Evolutionary conservation across 2,113 vertebrate species (phyloP).

Genomic region (Myrmecophaga tridactyla): DNA sequence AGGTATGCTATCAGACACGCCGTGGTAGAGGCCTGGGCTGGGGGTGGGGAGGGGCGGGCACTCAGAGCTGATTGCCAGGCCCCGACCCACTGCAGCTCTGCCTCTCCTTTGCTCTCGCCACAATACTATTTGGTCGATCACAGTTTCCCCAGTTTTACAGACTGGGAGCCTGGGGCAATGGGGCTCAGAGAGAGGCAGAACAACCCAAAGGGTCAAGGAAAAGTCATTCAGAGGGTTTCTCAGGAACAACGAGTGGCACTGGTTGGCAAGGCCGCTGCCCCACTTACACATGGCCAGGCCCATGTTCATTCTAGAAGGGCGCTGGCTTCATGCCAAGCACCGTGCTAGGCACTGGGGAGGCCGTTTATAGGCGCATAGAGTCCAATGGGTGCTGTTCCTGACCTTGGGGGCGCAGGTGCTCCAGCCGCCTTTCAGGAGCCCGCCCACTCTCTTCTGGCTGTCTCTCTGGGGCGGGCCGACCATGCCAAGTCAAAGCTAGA

Average conservation of each 20-base stretch:
- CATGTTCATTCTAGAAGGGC: neutral
- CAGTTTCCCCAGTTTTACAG: neutral
- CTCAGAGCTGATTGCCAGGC: neutral
- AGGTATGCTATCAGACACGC: too few species aligned
- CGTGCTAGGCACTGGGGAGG: neutral
- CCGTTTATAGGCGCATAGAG: neutral
- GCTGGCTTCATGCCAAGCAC: neutral
- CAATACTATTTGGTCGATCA: neutral
- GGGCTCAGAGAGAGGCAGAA: neutral
- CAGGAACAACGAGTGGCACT: neutral
- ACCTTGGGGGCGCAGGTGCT: neutral
- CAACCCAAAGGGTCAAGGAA: neutral
- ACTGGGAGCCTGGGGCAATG: neutral
- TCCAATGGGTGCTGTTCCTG: neutral
- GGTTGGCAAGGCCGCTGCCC: neutral
- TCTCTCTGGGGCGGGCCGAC: neutral
- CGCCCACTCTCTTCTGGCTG: neutral
- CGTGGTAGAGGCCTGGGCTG: too few species aligned
- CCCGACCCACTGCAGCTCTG: too few species aligned
- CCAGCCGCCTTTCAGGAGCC: neutral
- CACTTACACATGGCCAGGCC: neutral
- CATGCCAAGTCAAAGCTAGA: neutral
- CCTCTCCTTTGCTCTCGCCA: neutral
- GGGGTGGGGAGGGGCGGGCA: too few species aligned
- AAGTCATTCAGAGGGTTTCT: neutral